Conservation (phyloP, 2,888 invertebrate species). For the Aromia moschata region DNA sequence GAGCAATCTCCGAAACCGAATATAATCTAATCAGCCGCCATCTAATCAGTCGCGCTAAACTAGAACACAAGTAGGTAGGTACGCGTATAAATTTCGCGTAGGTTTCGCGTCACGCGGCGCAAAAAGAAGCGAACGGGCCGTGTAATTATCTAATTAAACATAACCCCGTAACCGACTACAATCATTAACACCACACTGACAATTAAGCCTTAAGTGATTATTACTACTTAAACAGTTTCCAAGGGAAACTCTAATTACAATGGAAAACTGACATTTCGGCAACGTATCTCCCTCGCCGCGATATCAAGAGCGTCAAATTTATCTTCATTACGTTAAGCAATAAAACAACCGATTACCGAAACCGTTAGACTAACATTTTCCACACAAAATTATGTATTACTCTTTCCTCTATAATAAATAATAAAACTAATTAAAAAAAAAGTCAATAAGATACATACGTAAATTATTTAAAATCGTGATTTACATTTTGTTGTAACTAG, state of each 20-base stretch:
- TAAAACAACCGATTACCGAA: too few relatives aligned
- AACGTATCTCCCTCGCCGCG: slow-evolving; percentile 3
- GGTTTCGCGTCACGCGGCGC: background rate
- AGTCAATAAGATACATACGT: too few relatives aligned
- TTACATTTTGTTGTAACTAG: too few relatives aligned
- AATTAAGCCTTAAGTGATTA: slow-evolving; percentile 25
- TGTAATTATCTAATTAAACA: slow-evolving; percentile 26
- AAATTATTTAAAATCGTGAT: too few relatives aligned
- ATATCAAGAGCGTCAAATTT: slow-evolving; percentile 12
- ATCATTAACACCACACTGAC: slow-evolving; percentile 29
- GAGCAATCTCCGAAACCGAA: too few relatives aligned
- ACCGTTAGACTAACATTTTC: too few relatives aligned
- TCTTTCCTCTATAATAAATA: too few relatives aligned
- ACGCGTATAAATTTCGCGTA: background rate
- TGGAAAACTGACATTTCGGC: slow-evolving; percentile 20
- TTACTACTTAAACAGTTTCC: slow-evolving; percentile 24
- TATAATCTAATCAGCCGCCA: too few relatives aligned
- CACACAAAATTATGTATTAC: too few relatives aligned
- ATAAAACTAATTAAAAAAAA: too few relatives aligned
- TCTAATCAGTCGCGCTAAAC: too few relatives aligned
- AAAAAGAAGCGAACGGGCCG: background rate
- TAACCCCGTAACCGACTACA: slow-evolving; percentile 19
- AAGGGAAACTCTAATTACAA: slow-evolving; percentile 27
- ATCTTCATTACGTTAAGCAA: slow-evolving; percentile 3
- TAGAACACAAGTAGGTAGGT: too few relatives aligned